Evolutionary conservation across 2,113 vertebrate species (phyloP), one percentile per base, ranked within the genome.

Genomic region (Trogon melanurus): DNA sequence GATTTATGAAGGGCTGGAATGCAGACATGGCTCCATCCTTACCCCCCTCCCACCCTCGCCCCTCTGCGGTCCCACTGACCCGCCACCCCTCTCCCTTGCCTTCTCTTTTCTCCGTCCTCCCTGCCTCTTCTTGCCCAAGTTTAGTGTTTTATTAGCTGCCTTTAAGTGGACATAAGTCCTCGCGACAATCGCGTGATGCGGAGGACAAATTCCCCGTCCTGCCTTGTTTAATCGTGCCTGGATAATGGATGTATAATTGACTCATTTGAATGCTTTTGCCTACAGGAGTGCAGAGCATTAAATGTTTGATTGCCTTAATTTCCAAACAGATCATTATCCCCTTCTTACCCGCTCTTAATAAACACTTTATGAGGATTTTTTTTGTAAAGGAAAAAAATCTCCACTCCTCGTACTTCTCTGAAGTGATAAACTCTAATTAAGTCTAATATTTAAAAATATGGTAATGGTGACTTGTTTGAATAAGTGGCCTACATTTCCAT

Each of bases 181-280:
- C 98, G 92, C 98, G 92, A 98, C 98, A 99, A 98, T 99, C 97
- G 98, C 96, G 72, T 98, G 98, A 98, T 98, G 98, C 98, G 96
- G 98, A 98, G 98, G 98, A 97, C 96, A 95, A 96, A 97, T 96
- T 96, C 97, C 98, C 98, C 98, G 93, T 98, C 98, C 98, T 98
- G 98, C 98, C 98, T 98, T 98, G 98, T 98, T 98, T 98, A 99
- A 98, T 98, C 98, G 98, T 98, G 98, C 97, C 95, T 98, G 98
- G 99, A 99, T 99, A 99, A 99, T 99, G 99, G 98, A 99, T 98
- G 98, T 99, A 99, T 99, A 99, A 99, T 99, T 99, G 99, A 99
- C 99, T 99, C 99, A 99, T 99, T 99, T 99, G 98, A 99, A 99
- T 99, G 99, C 99, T 99, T 98, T 99, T 99, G 99, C 99, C 99